These are phyloP conservation scores for Trichosurus vulpecula DNA, from an alignment of 2,797 vertebrate species.

Conservation along the genomic window DNA sequence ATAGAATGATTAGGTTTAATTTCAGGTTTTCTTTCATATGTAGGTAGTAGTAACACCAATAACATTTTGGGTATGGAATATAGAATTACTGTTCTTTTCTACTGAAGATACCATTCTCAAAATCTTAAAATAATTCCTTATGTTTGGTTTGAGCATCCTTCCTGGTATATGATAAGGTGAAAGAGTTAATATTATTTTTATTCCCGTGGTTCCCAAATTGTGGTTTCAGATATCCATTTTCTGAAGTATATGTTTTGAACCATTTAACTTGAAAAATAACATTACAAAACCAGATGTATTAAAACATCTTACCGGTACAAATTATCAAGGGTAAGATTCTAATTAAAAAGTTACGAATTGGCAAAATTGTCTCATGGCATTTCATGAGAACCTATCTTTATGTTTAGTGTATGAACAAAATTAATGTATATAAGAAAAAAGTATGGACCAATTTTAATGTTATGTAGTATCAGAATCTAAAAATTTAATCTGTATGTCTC, in stretches of 20 bases:
- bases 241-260: constrained; percentile 9
- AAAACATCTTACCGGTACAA: constrained; percentile 18
- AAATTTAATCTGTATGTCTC: no score
- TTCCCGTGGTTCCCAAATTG: not conserved
- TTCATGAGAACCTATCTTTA: constrained; percentile 22
- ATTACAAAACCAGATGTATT: not conserved
- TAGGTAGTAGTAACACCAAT: not conserved
- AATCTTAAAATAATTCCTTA: not conserved
- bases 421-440: constrained; percentile 9
- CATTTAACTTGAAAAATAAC: constrained; percentile 20
- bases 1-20: not conserved
- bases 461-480: no score
- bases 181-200: constrained; percentile 24
- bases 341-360: constrained; percentile 29
- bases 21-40: not conserved
- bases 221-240: constrained; percentile 21
- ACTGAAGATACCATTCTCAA: not conserved
- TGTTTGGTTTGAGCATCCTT: constrained; percentile 14
- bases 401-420: not conserved
- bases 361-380: not conserved
- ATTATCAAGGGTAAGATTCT: constrained; percentile 21
- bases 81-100: not conserved
- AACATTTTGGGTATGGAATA: not conserved
- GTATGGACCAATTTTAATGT: not conserved
- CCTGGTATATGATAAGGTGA: not conserved